Base-by-base conservation (phyloP, 2,888 invertebrate species). In the Quadroppia sp. region DNA sequence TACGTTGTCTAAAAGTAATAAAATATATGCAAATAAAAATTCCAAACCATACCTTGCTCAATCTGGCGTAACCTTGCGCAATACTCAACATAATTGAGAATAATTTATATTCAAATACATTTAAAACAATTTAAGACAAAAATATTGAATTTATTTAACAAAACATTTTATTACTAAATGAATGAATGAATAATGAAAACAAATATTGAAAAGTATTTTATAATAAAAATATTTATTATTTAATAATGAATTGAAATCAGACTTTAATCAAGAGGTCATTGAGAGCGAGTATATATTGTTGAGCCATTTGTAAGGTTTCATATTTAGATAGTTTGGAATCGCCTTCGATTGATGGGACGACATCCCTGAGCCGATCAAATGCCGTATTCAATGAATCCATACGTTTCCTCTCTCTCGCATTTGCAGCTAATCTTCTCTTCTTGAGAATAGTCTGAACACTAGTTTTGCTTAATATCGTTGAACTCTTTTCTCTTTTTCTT, bases 251-350 rank as follows among this genome's bases (percentile, higher is more conserved):
- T 50, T 50, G 53, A 53, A 23, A 23, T 32, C 28, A 32, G 17
- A 30, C 15, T 36, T 59, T 59, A 61, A 59, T 30, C 71, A 95
- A 83, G 0, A 95, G 84, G 82, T 95, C 95, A 80, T 91, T 91
- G 4, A 96, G 84, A 0, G 94, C 94, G 1, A 90, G 87, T 80
- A 96, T 96, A 82, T 96, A 96, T 0, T 92, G 93, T 82, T 96
- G 95, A 0, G 96, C 96, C 95, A 96, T 95, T 83, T 96, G 95
- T 1, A 96, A 86, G 0, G 96, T 96, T 82, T 96, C 96, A 83
- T 94, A 96, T 82, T 96, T 96, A 45, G 94, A 94, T 72, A 96
- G 84, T 81, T 95, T 94, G 56, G 93, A 87, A 81, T 95, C 94
- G 80, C 93, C 92, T 6, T 93, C 92, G 74, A 94, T 84, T 0